Percentiles rank a stretch among this genome's conserved stretches.
Conservation (phyloP, 2,888 invertebrate genomes). For the Dione juno region DNA sequence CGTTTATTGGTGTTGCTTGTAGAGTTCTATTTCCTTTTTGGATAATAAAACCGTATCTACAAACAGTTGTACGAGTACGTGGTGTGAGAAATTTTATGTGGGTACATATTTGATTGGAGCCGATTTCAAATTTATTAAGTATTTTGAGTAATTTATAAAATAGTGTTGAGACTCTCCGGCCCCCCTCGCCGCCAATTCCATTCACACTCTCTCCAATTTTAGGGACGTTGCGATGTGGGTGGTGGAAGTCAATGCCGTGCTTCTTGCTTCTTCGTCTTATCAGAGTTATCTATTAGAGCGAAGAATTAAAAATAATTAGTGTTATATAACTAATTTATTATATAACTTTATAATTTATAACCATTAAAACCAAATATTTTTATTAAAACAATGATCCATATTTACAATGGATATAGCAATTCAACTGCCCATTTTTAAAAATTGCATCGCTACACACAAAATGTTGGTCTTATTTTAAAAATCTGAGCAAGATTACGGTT, state of each 20-base stretch:
- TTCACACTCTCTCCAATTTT: too few species aligned
- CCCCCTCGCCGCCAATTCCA: too few species aligned
- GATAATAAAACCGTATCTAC: neutral
- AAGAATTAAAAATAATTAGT: too few species aligned
- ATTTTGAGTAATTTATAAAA: too few species aligned
- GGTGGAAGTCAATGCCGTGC: too few species aligned
- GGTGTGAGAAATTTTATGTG: neutral
- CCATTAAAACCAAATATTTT: neutral
- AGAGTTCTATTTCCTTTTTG: neutral
- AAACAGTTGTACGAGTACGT: neutral
- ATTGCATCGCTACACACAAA: conserved; percentile 36
- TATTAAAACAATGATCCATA: conserved; percentile 9
- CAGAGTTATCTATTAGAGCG: too few species aligned
- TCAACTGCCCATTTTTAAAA: conserved; percentile 42
- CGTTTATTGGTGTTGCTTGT: conserved; percentile 31
- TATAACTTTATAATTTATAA: neutral
- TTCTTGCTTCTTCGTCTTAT: too few species aligned
- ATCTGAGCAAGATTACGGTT: conserved; percentile 44
- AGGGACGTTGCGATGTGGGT: too few species aligned
- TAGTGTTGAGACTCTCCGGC: too few species aligned
- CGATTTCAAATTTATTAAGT: neutral
- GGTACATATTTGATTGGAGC: neutral
- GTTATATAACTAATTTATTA: too few species aligned
- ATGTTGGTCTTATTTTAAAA: conserved; percentile 42
- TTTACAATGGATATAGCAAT: conserved; percentile 31